A percentile compares a stretch with the other conserved stretches of the same genome.
phyloP scores from a whole-genome alignment of 2,113 vertebrate genomes.

The Laticauda laticaudata region DNA sequence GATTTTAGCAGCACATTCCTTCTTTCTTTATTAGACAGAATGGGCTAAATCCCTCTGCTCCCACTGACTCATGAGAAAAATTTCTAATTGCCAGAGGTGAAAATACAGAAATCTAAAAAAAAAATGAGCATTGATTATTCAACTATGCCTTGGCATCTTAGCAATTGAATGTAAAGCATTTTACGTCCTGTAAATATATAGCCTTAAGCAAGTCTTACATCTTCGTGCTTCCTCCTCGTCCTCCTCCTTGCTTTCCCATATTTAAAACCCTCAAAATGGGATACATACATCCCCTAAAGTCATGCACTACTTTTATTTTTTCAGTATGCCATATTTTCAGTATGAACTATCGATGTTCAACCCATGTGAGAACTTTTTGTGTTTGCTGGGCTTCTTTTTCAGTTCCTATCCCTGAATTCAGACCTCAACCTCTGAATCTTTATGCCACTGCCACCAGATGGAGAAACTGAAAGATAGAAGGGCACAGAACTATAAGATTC shows the following conservation, averaged over 20 bases:
- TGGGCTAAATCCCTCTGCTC: neutral
- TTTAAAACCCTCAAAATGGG: constrained; percentile 42
- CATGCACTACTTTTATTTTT: constrained; percentile 36
- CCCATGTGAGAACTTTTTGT: constrained; percentile 19
- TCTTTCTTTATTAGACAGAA: constrained; percentile 44
- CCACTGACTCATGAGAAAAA: constrained; percentile 45
- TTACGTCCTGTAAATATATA: constrained; percentile 42
- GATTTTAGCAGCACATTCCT: constrained; percentile 31
- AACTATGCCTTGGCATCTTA: constrained; percentile 52
- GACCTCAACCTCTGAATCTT: neutral
- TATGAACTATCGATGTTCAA: constrained; percentile 2
- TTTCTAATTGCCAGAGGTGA: constrained; percentile 40
- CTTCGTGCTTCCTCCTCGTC: neutral
- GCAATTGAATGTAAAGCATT: constrained; percentile 51
- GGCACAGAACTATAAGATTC: neutral
- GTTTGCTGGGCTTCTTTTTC: constrained; percentile 20
- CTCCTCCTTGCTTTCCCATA: neutral
- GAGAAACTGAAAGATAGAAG: neutral
- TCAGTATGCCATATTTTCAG: neutral
- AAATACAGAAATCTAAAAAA: constrained; percentile 16
- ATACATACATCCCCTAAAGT: neutral
- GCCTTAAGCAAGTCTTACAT: constrained; percentile 41
- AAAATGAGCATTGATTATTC: constrained; percentile 40
- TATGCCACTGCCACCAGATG: neutral
- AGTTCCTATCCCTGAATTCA: neutral